A percentile compares a stretch with the other conserved stretches of the same genome.
Conservation (phyloP, 2,797 vertebrate genomes). For the Pseudomugil tenellus region DNA sequence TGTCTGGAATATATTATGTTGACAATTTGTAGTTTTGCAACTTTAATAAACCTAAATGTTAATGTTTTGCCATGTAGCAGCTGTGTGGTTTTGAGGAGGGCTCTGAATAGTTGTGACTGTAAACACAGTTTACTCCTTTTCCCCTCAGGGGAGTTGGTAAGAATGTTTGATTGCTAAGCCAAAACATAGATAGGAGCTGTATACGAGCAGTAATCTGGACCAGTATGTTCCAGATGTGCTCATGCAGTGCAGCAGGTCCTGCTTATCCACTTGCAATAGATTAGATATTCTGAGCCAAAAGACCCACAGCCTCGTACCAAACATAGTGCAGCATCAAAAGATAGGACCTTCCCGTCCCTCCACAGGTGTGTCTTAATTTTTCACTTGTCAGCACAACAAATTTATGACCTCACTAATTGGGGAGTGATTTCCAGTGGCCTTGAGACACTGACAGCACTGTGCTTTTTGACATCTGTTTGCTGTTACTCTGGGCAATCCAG, state of each 20-base stretch:
- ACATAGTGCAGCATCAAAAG: conserved; percentile 6
- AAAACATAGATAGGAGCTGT: too few relatives aligned
- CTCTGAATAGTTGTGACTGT: background rate
- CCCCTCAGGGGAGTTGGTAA: too few relatives aligned
- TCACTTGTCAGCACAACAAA: conserved; percentile 59
- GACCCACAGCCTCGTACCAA: background rate
- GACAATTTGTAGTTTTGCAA: too few relatives aligned
- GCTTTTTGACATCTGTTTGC: conserved; percentile 73
- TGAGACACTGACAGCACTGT: conserved; percentile 66
- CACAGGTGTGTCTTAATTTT: conserved; percentile 45
- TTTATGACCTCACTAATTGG: conserved; percentile 55
- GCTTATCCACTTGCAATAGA: background rate
- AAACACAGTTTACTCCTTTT: too few relatives aligned
- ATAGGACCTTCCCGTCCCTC: conserved; percentile 15
- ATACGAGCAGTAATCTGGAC: background rate
- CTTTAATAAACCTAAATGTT: too few relatives aligned
- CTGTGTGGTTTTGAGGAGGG: background rate
- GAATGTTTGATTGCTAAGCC: too few relatives aligned
- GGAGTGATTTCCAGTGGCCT: conserved; percentile 69
- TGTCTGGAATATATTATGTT: too few relatives aligned
- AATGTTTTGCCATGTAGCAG: too few relatives aligned
- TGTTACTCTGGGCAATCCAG: conserved; percentile 70
- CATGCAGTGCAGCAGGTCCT: background rate
- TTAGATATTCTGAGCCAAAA: background rate
- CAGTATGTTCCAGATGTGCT: conserved; percentile 5